Conservation (phyloP, 2,888 invertebrate genomes). For the Epistrophe eligans region DNA sequence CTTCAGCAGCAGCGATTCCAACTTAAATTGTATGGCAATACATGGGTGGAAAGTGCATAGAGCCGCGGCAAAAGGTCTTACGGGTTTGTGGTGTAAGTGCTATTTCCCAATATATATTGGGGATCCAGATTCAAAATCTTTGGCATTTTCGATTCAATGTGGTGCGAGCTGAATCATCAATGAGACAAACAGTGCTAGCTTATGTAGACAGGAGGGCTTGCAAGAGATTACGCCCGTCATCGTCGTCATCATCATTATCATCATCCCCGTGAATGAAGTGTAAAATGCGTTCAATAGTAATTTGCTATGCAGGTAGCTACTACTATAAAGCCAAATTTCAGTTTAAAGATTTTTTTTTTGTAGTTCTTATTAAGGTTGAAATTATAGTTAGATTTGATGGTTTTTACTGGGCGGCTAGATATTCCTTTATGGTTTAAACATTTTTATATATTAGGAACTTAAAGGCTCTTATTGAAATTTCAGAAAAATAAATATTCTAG, state of each 20-base stretch:
- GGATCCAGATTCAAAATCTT: slow-evolving; percentile 18
- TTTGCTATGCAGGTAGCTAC: slow-evolving; percentile 53
- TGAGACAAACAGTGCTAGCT: slow-evolving; percentile 33
- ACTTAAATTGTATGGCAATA: slow-evolving; percentile 72
- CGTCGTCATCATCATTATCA: slow-evolving; percentile 20
- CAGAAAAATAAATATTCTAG: no score
- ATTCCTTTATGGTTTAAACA: no score
- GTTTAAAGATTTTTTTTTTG: slow-evolving; percentile 5
- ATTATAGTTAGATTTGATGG: no score
- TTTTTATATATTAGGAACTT: no score
- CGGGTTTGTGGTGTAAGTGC: slow-evolving; percentile 13
- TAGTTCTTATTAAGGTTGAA: no score
- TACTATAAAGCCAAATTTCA: slow-evolving; percentile 15
- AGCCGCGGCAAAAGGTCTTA: slow-evolving; percentile 53
- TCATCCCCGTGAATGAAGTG: slow-evolving; percentile 58
- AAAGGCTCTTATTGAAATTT: no score
- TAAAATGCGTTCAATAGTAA: slow-evolving; percentile 72
- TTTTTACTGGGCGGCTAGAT: no score
- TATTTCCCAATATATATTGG: slow-evolving; percentile 40
- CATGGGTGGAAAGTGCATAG: slow-evolving; percentile 57
- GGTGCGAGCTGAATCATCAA: slow-evolving; percentile 59
- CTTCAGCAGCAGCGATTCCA: slow-evolving; percentile 23
- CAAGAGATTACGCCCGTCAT: slow-evolving; percentile 25
- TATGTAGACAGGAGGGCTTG: slow-evolving; percentile 34
- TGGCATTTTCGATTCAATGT: slow-evolving; percentile 47